Evolutionary conservation across 2,888 invertebrate species (phyloP).

Genomic region (Masnerella sp.): DNA sequence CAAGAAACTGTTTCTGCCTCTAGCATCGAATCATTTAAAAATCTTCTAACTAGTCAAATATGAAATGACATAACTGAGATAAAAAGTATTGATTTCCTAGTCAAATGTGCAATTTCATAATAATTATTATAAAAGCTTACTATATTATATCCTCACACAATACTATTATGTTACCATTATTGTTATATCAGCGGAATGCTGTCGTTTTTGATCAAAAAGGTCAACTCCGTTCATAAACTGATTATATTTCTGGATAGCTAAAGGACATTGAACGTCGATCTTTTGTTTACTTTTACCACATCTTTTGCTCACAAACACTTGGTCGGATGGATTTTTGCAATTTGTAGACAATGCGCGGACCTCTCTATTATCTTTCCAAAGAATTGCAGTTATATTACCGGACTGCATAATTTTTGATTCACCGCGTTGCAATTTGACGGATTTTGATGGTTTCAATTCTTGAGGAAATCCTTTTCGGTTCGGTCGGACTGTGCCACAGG

Average conservation of each 20-base stretch:
- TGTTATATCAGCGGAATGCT: not conserved
- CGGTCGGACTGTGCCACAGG: conserved; percentile 3
- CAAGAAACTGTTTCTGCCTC: conserved; percentile 27
- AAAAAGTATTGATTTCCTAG: no score
- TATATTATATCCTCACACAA: no score
- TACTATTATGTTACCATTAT: no score
- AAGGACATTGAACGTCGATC: not conserved
- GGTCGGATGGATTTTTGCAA: not conserved
- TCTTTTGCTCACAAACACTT: not conserved
- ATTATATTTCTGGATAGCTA: not conserved
- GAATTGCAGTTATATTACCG: not conserved
- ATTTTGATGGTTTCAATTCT: conserved; percentile 3
- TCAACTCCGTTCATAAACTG: conserved; percentile 10
- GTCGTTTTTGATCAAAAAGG: conserved; percentile 1
- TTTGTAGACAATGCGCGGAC: conserved; percentile 1
- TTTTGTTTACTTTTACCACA: conserved; percentile 1
- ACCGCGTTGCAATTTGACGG: not conserved
- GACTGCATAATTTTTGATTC: conserved; percentile 2
- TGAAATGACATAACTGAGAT: no score
- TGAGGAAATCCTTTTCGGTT: not conserved
- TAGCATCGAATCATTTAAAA: no score
- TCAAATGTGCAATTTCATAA: no score
- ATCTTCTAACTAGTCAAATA: no score
- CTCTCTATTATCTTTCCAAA: conserved; percentile 7
- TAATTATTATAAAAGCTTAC: no score